Evolutionary conservation across 2,888 invertebrate genomes (phyloP), one percentile per base, ranked within the genome.

Genomic region (Toxonevra muliebris): DNA sequence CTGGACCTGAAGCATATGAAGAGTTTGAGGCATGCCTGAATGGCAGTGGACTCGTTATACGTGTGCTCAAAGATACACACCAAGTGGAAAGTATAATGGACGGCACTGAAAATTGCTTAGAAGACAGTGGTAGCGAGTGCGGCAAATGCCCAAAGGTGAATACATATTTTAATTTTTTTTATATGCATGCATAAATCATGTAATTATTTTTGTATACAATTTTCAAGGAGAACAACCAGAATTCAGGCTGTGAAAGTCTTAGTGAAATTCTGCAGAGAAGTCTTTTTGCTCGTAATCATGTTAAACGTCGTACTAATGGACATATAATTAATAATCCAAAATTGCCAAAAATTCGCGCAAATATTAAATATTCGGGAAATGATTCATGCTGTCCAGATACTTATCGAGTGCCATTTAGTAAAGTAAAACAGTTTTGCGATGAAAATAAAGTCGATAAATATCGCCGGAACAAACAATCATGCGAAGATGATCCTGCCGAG

Each of bases 21-120:
- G 84, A 84, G 69, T 85, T 85, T 67, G 84, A 85, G 71, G 85
- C 85, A 1, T 78, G 79, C 59, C 74, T 84, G 1, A 84, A 84
- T 74, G 85, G 85, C 53, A 85, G 83, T 65, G 82, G 82, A 13
- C 72, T 85, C 5, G 80, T 77, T 15, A 80, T 85, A 62, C 80
- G 85, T 0, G 83, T 85, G 3, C 75, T 82, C 1, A 85, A 84
- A 73, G 80, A 83, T 30, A 80, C 78, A 0, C 82, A 85, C 69
- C 72, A 79, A 58, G 83, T 85, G 42, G 77, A 80, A 61, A 79
- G 78, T 62, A 71, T 84, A 2, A 73, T 73, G 43, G 83, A 84
- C 71, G 79, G 82, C 3, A 59, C 71, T 43, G 73, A 76, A 50
- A 65, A 72, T 0, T 70, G 69, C 11, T 54, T 69, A n/a, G 68